A percentile compares a stretch with the other conserved stretches of the same genome.
Conservation (phyloP, 2,888 invertebrate species). For the Drosophila neonasuta region DNA sequence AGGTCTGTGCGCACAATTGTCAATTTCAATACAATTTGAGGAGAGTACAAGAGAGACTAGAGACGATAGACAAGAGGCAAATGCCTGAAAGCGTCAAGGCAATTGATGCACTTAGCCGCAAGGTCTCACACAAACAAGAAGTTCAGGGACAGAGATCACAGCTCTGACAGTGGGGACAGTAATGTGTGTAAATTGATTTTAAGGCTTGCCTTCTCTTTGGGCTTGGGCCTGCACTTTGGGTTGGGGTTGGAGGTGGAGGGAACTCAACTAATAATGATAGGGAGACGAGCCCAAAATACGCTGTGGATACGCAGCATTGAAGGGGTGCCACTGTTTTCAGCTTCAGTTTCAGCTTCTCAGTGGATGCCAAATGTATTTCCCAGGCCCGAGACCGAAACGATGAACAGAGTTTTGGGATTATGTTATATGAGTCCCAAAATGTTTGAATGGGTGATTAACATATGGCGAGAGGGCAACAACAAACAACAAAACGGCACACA, state of each 20-base stretch:
- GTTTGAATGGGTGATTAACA: conserved; percentile 71
- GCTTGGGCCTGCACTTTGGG: conserved; percentile 43
- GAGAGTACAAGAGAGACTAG: neutral
- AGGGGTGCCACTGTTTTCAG: conserved; percentile 71
- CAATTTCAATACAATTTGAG: conserved; percentile 62
- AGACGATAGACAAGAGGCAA: conserved; percentile 7
- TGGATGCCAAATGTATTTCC: conserved; percentile 61
- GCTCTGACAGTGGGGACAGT: conserved; percentile 17
- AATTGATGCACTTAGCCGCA: conserved; percentile 69
- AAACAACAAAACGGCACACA: conserved; percentile 7
- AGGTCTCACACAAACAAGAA: conserved; percentile 37
- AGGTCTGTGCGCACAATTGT: conserved; percentile 10
- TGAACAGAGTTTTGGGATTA: conserved; percentile 26
- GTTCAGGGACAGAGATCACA: conserved; percentile 11
- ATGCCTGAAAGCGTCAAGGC: conserved; percentile 43
- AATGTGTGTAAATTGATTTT: conserved; percentile 65
- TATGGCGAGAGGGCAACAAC: conserved; percentile 46
- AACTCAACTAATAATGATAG: conserved; percentile 26
- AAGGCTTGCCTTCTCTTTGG: conserved; percentile 48
- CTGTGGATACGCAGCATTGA: conserved; percentile 37
- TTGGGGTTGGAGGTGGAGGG: conserved; percentile 55
- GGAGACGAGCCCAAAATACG: conserved; percentile 35
- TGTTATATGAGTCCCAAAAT: conserved; percentile 62
- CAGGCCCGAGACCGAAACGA: conserved; percentile 22
- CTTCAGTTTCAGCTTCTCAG: neutral